These are phyloP conservation scores for Drosophila austrosaltans DNA, from an alignment of 2,888 invertebrate species.

Conservation along the genomic window DNA sequence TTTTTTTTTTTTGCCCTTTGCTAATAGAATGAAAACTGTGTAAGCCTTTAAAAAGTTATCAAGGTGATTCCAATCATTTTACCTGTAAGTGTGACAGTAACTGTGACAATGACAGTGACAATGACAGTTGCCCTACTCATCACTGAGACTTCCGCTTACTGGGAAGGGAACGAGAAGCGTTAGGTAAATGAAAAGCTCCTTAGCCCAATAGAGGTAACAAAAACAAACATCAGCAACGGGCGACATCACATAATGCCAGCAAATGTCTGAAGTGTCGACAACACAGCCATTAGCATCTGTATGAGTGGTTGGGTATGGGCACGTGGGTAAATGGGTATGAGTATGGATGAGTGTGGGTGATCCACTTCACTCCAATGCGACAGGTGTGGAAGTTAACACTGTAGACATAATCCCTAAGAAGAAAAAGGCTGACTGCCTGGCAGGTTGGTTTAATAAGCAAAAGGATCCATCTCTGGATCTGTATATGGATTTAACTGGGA, in stretches of 20 bases:
- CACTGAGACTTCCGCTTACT: slow-evolving; percentile 17
- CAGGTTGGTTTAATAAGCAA: slow-evolving; percentile 48
- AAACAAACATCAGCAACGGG: slow-evolving; percentile 25
- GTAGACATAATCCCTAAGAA: slow-evolving; percentile 39
- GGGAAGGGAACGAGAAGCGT: neutral
- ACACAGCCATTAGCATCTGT: slow-evolving; percentile 76
- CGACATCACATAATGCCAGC: slow-evolving; percentile 49
- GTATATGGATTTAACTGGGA: slow-evolving; percentile 8
- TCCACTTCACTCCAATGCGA: slow-evolving; percentile 4
- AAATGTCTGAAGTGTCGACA: slow-evolving; percentile 65
- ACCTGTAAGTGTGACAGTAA: neutral
- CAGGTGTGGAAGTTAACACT: slow-evolving; percentile 11
- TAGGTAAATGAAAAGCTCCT: slow-evolving; percentile 14
- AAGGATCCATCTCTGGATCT: slow-evolving; percentile 6
- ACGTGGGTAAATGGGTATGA: neutral
- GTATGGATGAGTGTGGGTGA: neutral
- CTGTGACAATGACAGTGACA: neutral
- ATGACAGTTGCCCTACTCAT: slow-evolving; percentile 30
- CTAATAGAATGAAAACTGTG: no score
- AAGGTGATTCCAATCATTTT: no score
- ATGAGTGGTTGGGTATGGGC: slow-evolving; percentile 20
- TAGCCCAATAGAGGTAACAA: slow-evolving; percentile 26
- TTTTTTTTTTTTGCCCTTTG: no score
- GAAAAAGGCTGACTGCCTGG: neutral
- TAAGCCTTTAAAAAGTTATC: neutral